Percentiles rank a stretch among this genome's conserved stretches.
Evolutionary conservation across 2,888 invertebrate species (phyloP).

Genomic region (Thecophora atra): DNA sequence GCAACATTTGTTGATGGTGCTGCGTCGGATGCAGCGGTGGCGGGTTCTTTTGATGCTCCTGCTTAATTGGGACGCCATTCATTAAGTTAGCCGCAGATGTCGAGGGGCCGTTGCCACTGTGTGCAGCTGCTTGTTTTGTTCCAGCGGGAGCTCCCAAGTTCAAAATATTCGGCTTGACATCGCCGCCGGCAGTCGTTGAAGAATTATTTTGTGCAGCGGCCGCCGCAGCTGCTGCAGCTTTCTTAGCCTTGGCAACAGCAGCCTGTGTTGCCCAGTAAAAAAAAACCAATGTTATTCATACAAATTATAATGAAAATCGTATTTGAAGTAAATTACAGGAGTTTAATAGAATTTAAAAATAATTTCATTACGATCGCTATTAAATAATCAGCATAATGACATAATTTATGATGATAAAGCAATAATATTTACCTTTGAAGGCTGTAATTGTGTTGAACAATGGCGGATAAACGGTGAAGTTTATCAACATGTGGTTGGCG

Average conservation of each 20-base stretch:
- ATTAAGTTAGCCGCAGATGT: conserved; percentile 45
- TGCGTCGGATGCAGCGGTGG: conserved; percentile 59
- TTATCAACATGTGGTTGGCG: conserved; percentile 35
- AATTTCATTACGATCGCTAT: not conserved
- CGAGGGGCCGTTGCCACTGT: conserved; percentile 35
- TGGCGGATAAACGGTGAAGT: conserved; percentile 27
- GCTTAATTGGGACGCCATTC: conserved; percentile 56
- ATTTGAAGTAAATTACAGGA: not conserved
- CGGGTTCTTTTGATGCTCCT: conserved; percentile 55
- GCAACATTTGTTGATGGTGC: conserved; percentile 51
- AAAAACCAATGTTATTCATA: not conserved
- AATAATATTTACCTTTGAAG: conserved; percentile 55
- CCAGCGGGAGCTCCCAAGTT: conserved; percentile 4
- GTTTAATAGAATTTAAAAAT: not conserved
- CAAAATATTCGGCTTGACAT: conserved; percentile 50
- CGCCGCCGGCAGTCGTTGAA: conserved; percentile 44
- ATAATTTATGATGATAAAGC: not conserved
- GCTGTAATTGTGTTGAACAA: conserved; percentile 48
- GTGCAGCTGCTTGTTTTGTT: conserved; percentile 21
- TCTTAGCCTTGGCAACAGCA: conserved; percentile 64
- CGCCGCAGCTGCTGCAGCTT: conserved; percentile 58
- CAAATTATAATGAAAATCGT: not conserved
- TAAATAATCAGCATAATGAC: not conserved
- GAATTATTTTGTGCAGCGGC: conserved; percentile 54
- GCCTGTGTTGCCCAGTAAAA: conserved; percentile 43